Evolutionary conservation across 2,113 vertebrate genomes (phyloP).

Genomic region (Sceloporus tristichus): DNA sequence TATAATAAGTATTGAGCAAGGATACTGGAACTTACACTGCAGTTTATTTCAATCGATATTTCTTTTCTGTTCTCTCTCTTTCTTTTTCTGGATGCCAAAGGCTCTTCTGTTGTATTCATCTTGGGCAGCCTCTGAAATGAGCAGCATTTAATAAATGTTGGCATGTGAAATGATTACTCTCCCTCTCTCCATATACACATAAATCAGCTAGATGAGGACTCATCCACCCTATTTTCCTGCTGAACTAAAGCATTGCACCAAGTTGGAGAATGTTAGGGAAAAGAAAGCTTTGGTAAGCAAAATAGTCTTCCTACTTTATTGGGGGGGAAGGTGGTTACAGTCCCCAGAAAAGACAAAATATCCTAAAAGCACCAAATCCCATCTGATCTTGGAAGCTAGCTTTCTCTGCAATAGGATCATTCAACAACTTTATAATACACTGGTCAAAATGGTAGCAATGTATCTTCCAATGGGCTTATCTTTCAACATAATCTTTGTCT

Average conservation of each 20-base stretch:
- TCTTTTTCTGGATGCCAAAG: slow-evolving; percentile 38
- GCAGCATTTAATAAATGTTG: slow-evolving; percentile 63
- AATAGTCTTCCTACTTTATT: neutral
- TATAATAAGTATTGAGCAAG: slow-evolving; percentile 52
- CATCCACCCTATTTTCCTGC: slow-evolving; percentile 49
- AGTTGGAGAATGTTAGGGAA: slow-evolving; percentile 31
- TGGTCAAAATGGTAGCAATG: neutral
- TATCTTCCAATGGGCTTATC: neutral
- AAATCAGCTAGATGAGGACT: slow-evolving; percentile 32
- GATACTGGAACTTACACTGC: slow-evolving; percentile 55
- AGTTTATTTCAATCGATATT: slow-evolving; percentile 72
- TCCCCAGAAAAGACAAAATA: too few species aligned
- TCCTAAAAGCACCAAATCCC: too few species aligned
- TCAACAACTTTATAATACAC: neutral
- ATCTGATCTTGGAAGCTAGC: too few species aligned
- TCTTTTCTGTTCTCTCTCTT: slow-evolving; percentile 36
- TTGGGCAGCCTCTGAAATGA: slow-evolving; percentile 59
- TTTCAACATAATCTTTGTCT: neutral
- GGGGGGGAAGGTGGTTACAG: too few species aligned
- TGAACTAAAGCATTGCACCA: slow-evolving; percentile 44
- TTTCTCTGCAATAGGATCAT: neutral
- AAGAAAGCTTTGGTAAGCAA: slow-evolving; percentile 21
- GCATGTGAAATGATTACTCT: slow-evolving; percentile 66
- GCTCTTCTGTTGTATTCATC: slow-evolving; percentile 32
- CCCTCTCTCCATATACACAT: slow-evolving; percentile 46